Percentiles rank a stretch among this genome's conserved stretches.
These are phyloP conservation scores for Drosophila kanekoi DNA, from an alignment of 2,888 invertebrate species.

Conservation along the genomic window DNA sequence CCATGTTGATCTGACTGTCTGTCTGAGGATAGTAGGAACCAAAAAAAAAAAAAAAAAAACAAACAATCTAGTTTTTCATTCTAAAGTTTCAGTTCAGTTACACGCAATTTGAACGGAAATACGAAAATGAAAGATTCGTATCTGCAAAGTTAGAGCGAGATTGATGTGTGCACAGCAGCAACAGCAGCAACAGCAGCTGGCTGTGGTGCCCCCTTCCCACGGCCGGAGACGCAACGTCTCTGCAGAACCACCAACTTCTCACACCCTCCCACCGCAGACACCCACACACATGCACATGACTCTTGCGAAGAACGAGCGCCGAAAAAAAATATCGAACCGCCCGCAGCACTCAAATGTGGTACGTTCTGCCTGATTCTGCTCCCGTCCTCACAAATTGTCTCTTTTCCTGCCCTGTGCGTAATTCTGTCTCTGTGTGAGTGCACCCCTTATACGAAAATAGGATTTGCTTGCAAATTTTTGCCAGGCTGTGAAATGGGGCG, in stretches of 20 bases:
- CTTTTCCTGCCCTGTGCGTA: background rate
- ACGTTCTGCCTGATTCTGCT: conserved; percentile 29
- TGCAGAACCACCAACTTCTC: background rate
- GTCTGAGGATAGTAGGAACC: conserved; percentile 13
- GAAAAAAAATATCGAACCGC: conserved; percentile 64
- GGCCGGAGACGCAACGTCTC: background rate
- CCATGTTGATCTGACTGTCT: conserved; percentile 42
- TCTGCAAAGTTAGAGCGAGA: conserved; percentile 71
- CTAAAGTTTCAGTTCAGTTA: conserved; percentile 68
- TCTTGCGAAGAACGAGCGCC: conserved; percentile 15
- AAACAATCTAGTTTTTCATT: conserved; percentile 33
- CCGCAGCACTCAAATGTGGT: conserved; percentile 69
- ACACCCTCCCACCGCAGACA: background rate
- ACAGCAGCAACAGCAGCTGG: conserved; percentile 45
- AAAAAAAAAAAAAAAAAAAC: conserved; percentile 3
- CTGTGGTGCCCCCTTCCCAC: conserved; percentile 1
- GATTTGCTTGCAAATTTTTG: conserved; percentile 73
- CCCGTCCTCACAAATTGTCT: background rate
- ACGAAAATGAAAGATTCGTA: conserved; percentile 79
- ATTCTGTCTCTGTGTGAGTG: conserved; percentile 34
- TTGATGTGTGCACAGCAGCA: conserved; percentile 70
- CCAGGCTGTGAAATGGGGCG: conserved; percentile 13
- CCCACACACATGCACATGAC: conserved; percentile 20
- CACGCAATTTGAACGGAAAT: conserved; percentile 75
- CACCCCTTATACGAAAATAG: conserved; percentile 65